These are phyloP conservation scores for Onychomys torridus DNA, from an alignment of 2,797 vertebrate genomes.

Conservation along the genomic window DNA sequence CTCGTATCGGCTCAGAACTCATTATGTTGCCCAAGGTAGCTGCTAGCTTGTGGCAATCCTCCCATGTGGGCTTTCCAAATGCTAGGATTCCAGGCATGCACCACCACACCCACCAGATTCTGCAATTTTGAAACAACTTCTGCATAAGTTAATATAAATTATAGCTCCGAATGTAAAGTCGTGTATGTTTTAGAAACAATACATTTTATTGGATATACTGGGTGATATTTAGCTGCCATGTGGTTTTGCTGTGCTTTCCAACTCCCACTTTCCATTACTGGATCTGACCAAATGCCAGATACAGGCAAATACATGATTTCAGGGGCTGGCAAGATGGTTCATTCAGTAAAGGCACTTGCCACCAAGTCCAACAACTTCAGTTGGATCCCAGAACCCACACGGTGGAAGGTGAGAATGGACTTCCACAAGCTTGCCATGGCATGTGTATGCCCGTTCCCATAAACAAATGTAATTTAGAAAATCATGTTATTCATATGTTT, in stretches of 20 bases:
- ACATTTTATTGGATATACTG: conserved; percentile 43
- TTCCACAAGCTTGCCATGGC: background rate
- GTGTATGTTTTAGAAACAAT: conserved; percentile 27
- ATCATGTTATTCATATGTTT: conserved; percentile 28
- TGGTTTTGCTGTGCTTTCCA: conserved; percentile 49
- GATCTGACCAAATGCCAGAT: conserved; percentile 59
- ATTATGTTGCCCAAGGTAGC: background rate
- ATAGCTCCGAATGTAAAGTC: background rate
- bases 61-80: background rate
- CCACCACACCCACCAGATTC: background rate
- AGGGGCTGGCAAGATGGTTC: background rate
- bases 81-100: background rate
- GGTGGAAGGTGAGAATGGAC: background rate
- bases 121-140: conserved; percentile 24
- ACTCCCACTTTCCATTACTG: background rate
- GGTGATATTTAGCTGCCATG: background rate
- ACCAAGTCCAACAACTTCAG: background rate
- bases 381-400: background rate
- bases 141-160: conserved; percentile 23
- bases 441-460: background rate
- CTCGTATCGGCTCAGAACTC: background rate
- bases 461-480: background rate
- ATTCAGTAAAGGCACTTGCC: background rate
- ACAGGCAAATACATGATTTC: conserved; percentile 53
- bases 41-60: background rate